Conservation (phyloP, 2,888 invertebrate species). For the Hermodice carunculata region DNA sequence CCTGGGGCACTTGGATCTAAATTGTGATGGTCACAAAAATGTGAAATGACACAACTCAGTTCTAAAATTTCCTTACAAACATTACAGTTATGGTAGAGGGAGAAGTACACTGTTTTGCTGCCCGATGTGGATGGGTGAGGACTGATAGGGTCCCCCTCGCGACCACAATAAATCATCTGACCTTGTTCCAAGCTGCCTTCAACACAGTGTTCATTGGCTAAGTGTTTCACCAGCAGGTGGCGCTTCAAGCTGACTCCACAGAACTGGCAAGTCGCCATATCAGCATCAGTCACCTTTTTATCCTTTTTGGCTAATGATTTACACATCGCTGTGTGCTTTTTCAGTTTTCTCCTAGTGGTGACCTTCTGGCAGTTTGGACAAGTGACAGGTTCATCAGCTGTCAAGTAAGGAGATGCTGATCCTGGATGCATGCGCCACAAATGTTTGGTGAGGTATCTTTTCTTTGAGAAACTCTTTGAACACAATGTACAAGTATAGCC, state of each 20-base stretch:
- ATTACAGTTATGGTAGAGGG: no score
- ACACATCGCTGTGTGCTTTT: slow-evolving; percentile 20
- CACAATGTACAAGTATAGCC: slow-evolving; percentile 28
- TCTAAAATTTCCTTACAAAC: no score
- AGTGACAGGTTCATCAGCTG: not conserved
- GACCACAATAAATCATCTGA: no score
- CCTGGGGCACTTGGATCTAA: no score
- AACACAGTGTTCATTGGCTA: slow-evolving; percentile 30
- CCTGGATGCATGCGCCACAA: slow-evolving; percentile 28
- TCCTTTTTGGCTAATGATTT: slow-evolving; percentile 1
- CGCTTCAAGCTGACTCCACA: slow-evolving; percentile 32
- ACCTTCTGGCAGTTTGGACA: slow-evolving; percentile 26
- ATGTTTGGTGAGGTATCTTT: slow-evolving; percentile 34
- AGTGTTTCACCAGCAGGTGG: slow-evolving; percentile 27
- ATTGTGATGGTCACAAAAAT: no score
- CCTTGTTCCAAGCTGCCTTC: no score
- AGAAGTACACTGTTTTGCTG: no score
- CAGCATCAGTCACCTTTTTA: slow-evolving; percentile 19
- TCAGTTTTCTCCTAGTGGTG: slow-evolving; percentile 14
- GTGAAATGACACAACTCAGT: no score
- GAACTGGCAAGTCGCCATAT: slow-evolving; percentile 31
- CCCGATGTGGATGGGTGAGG: no score
- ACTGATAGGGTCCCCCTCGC: no score
- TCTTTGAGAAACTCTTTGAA: slow-evolving; percentile 26
- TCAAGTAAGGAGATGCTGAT: not conserved